Percentiles rank a stretch among this genome's conserved stretches.
Evolutionary conservation across 2,113 vertebrate genomes (phyloP).

Genomic region (Theristicus caerulescens): DNA sequence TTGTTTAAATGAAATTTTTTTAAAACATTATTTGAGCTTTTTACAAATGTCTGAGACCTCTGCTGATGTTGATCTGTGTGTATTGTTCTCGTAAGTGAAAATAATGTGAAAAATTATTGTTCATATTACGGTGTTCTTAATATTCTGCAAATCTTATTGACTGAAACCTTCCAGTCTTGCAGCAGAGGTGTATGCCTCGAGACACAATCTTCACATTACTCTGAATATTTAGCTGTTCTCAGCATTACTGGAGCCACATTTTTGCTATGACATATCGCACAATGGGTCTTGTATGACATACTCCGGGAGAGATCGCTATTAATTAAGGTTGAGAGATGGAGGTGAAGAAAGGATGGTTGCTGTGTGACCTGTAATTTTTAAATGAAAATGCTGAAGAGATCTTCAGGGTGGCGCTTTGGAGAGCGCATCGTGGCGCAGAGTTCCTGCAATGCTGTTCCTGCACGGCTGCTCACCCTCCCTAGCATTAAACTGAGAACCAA

Average conservation of each 20-base stretch:
- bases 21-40: neutral
- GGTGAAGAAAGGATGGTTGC: neutral
- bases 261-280: accelerated
- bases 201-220: neutral
- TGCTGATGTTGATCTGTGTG: accelerated
- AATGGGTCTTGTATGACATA: neutral
- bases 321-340: neutral
- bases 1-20: neutral
- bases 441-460: neutral
- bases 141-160: neutral
- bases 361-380: neutral
- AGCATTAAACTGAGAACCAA: accelerated
- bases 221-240: neutral
- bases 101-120: neutral
- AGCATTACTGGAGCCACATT: neutral
- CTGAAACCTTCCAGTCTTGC: neutral
- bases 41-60: neutral
- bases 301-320: neutral
- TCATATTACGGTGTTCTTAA: neutral
- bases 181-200: neutral
- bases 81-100: neutral
- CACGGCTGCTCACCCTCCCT: neutral
- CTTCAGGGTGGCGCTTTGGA: neutral
- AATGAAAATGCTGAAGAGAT: neutral
- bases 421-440: neutral